phyloP scores from a whole-genome alignment of 1,140 invertebrate species.

The Heliconius hewitsoni region DNA sequence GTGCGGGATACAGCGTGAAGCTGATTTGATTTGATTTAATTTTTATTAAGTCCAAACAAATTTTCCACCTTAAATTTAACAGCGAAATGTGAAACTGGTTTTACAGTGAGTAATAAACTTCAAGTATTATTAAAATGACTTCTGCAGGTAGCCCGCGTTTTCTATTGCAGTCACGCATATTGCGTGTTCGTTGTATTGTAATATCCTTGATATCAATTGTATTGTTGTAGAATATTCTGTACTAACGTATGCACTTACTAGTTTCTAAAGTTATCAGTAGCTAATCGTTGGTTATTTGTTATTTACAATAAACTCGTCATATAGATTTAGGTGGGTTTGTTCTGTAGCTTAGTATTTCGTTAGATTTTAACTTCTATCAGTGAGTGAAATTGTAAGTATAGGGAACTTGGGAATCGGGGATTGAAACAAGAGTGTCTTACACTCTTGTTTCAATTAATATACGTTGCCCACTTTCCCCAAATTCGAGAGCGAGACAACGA shows the following conservation, averaged over 20 bases:
- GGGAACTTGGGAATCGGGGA: no score
- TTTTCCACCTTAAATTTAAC: neutral
- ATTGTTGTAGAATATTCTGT: constrained; percentile 16
- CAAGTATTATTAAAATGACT: constrained; percentile 34
- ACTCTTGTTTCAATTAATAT: no score
- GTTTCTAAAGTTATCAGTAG: constrained; percentile 12
- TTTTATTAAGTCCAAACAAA: neutral
- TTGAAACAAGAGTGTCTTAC: no score
- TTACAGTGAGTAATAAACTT: constrained; percentile 25
- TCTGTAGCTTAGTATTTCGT: neutral
- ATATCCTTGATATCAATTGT: constrained; percentile 33
- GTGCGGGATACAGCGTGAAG: no score
- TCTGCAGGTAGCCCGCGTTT: constrained; percentile 39
- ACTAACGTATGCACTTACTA: neutral
- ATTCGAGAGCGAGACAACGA: no score
- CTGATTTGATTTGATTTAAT: neutral
- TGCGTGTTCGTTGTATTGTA: constrained; percentile 29
- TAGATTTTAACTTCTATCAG: no score
- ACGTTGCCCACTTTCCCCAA: no score
- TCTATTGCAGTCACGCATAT: constrained; percentile 55
- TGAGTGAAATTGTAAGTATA: no score
- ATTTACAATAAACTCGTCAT: neutral
- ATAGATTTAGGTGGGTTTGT: neutral
- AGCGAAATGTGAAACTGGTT: constrained; percentile 1
- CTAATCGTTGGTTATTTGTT: neutral